These are phyloP conservation scores for Drosophila murphyi DNA, from an alignment of 1,140 invertebrate genomes.

Conservation along the genomic window DNA sequence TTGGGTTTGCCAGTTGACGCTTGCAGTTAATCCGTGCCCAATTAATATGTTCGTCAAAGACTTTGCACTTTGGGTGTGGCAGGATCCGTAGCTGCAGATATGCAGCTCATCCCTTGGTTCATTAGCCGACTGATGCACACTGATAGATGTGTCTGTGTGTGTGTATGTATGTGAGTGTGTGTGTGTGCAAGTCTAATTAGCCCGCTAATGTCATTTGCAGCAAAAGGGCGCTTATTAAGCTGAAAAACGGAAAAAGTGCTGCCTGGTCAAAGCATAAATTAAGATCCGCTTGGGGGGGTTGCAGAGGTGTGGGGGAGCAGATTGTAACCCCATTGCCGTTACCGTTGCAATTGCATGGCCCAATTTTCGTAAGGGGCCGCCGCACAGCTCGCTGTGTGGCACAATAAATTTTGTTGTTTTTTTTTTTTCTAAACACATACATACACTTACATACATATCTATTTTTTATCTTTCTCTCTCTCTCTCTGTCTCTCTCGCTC, in stretches of 20 bases:
- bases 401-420: constrained; percentile 48
- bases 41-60: background rate
- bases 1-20: constrained; percentile 13
- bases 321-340: constrained; percentile 10
- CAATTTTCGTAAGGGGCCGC: constrained; percentile 45
- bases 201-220: constrained; percentile 75
- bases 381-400: constrained; percentile 17
- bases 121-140: constrained; percentile 62
- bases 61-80: constrained; percentile 5
- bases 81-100: constrained; percentile 8
- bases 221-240: constrained; percentile 73
- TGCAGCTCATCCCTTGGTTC: constrained; percentile 35
- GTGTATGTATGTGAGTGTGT: background rate
- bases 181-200: constrained; percentile 64
- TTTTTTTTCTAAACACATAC: constrained; percentile 1
- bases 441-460: background rate
- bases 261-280: constrained; percentile 81
- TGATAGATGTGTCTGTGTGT: constrained; percentile 42
- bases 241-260: constrained; percentile 58
- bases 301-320: background rate
- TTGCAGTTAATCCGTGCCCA: constrained; percentile 10
- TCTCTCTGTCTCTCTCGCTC: background rate
- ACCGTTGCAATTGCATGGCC: constrained; percentile 70
- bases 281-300: constrained; percentile 23
- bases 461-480: constrained; percentile 3